Base-by-base conservation (phyloP, 2,888 invertebrate genomes). In the Pinctada fucata region DNA sequence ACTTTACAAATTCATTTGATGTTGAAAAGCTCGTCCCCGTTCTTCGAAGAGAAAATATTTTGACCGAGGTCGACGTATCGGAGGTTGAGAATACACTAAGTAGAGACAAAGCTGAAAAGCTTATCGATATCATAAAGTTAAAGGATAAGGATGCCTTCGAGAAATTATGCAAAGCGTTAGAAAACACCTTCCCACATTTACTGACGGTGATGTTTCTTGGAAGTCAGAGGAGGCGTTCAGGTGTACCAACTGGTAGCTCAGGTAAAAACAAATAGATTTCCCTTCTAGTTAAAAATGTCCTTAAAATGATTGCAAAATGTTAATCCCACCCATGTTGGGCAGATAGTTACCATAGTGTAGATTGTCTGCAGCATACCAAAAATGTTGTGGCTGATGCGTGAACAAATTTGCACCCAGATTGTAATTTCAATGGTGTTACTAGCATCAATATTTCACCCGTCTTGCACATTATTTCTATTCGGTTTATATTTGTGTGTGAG, bases 161-260 rank as follows among this genome's bases (percentile, higher is more conserved):
- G 72, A 84, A 82, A 65, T 73, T 89, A 45, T 88, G 88, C 79
- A 82, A 79, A 72, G 87, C 89, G 51, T 79, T 89, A 72, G 88
- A 89, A 78, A 82, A 82, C 2, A 88, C 88, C 0, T 90, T 90
- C 78, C 88, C 89, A 3, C 89, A 88, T 75, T 79, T 90, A 5
- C 76, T 90, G 72, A 88, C 87, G 31, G 87, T 88, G 31, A 89
- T 89, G 88, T 90, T 89, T 79, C 83, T 88, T 2, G 86, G 87
- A 58, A 83, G 85, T 5, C 81, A 79, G 50, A 77, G 76, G 8
- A 72, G 68, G 51, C 31, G 31, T 73, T 48, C 71, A n/a, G 16
- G 10, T 5, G 75, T 13, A 58, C 6, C 58, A 58, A 58, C 58
- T 58, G 6, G 58, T 58, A 58, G 58, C 13, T 10, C 58, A 58